Base-by-base conservation (phyloP, 1,140 invertebrate species). In the Galleria mellonella region DNA sequence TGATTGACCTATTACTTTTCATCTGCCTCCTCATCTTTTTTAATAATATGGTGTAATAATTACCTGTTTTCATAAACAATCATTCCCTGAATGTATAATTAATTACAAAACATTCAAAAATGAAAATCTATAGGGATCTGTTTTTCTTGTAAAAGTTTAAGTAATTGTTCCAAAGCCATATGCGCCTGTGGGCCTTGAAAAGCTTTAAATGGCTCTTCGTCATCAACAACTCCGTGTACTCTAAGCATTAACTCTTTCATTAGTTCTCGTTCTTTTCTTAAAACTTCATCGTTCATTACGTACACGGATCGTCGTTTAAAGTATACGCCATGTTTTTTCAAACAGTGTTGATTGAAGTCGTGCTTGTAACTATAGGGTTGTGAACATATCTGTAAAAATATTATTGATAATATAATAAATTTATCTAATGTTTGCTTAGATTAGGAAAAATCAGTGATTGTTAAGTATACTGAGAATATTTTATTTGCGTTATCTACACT, bases 361-460 rank as follows among this genome's bases (percentile, higher is more conserved):
- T 63, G 63, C 45, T 77, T 76, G 50, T 77, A 76, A 23, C 73
- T 77, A 49, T 77, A 81, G 0, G 72, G 67, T 36, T 76, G 73
- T 0, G 64, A 66, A 36, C 73, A 77, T 14, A 81, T 57, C 69
- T 76, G 60, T 14, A 70, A 73, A 4, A 41, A 23, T 2, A 6
- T 23, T 4, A 32, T 32, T 32, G n/a, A 32, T 32, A 32, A 2
- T 39, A 17, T 7, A 37, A 17, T 23, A 17, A 5, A 9, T 8
- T 4, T 28, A 11, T n/a, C n/a, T n/a, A n/a, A n/a, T n/a, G n/a
- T n/a, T n/a, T n/a, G n/a, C n/a, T n/a, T n/a, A n/a, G n/a, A n/a
- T n/a, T n/a, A n/a, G n/a, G n/a, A n/a, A n/a, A n/a, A n/a, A n/a
- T n/a, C n/a, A n/a, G n/a, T n/a, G n/a, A n/a, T n/a, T n/a, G n/a